phyloP scores from a whole-genome alignment of 1,140 invertebrate genomes.

The Littorina saxatilis region DNA sequence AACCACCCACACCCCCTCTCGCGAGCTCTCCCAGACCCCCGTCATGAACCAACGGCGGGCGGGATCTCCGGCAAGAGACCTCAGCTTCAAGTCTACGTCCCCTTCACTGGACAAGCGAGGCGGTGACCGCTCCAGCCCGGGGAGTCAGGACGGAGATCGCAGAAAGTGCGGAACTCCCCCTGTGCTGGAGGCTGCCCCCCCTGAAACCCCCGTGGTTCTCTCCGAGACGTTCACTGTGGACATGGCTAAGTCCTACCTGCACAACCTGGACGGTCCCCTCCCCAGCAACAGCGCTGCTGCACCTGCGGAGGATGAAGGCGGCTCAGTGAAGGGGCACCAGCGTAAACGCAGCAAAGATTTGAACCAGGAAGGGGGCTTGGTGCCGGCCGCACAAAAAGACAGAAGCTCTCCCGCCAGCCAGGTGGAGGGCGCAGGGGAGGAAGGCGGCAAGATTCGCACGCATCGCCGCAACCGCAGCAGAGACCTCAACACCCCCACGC shows the following conservation, averaged over 20 bases:
- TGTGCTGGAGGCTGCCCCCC: not conserved
- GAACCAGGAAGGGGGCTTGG: constrained; percentile 40
- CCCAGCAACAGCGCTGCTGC: constrained; percentile 20
- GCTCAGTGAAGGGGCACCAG: constrained; percentile 49
- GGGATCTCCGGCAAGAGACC: constrained; percentile 1
- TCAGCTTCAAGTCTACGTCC: constrained; percentile 12
- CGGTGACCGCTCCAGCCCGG: not conserved
- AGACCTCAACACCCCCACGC: not conserved
- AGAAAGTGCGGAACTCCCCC: not conserved
- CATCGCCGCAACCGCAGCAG: constrained; percentile 13
- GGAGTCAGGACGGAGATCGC: not conserved
- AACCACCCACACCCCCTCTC: constrained; percentile 11
- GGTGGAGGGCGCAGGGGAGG: not conserved
- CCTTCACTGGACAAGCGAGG: constrained; percentile 8
- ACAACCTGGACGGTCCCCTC: constrained; percentile 43
- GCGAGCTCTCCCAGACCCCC: not conserved
- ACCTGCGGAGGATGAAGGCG: not conserved
- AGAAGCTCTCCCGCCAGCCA: constrained; percentile 6
- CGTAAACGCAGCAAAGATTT: constrained; percentile 52
- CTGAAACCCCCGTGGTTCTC: constrained; percentile 28
- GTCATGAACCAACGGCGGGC: not conserved
- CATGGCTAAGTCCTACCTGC: constrained; percentile 48
- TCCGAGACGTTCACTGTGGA: constrained; percentile 64
- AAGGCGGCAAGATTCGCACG: not conserved
- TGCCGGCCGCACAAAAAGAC: constrained; percentile 12